Conservation (phyloP, 2,113 vertebrate species). For the Coryphaenoides rupestris region DNA sequence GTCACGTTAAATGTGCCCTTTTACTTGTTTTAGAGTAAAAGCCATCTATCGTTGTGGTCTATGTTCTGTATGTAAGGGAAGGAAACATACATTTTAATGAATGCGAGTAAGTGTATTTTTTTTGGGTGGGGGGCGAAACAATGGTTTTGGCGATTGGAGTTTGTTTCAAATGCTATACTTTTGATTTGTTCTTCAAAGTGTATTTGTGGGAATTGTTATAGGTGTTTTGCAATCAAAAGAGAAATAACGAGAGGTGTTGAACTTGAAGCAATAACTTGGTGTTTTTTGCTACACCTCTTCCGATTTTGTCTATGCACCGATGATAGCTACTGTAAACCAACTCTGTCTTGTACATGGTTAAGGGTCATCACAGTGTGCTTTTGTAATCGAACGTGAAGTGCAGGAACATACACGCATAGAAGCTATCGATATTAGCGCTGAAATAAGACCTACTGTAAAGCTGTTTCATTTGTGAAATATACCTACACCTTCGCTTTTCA, state of each 20-base stretch:
- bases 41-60: constrained; percentile 47
- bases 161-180: constrained; percentile 76
- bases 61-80: constrained; percentile 52
- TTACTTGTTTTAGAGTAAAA: constrained; percentile 82
- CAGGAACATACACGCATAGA: constrained; percentile 55
- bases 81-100: constrained; percentile 58
- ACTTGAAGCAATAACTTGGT: constrained; percentile 79
- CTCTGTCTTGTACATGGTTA: constrained; percentile 68
- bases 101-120: constrained; percentile 40
- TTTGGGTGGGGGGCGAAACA: constrained; percentile 52
- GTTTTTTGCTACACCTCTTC: constrained; percentile 66
- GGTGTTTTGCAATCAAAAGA: constrained; percentile 71
- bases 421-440: constrained; percentile 52
- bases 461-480: constrained; percentile 49
- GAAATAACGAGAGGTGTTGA: constrained; percentile 63
- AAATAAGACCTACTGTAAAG: constrained; percentile 50
- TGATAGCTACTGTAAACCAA: constrained; percentile 70
- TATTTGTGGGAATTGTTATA: constrained; percentile 58
- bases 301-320: constrained; percentile 76
- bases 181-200: constrained; percentile 61
- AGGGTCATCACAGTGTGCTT: constrained; percentile 59
- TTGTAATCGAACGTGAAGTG: constrained; percentile 63
- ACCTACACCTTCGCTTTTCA: constrained; percentile 38
- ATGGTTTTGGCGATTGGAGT: constrained; percentile 64
- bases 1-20: constrained; percentile 65